Evolutionary conservation across 1,140 invertebrate species (phyloP).

Genomic region (Cyphomyrmex costatus): DNA sequence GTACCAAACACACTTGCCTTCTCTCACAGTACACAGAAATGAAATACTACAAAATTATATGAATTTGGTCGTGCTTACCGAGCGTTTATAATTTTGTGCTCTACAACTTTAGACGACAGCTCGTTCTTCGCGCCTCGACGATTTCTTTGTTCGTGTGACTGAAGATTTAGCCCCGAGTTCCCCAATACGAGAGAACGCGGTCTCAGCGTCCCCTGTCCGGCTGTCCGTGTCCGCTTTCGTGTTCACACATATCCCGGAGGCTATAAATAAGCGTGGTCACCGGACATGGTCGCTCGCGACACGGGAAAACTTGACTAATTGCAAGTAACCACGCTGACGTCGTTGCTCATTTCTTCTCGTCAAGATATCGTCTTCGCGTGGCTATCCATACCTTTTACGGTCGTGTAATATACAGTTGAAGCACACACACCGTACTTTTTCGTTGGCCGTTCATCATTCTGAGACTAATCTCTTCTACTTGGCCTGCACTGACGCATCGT

Average conservation of each 20-base stretch:
- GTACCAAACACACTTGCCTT: too few species aligned
- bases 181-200: background rate
- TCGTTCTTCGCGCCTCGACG: background rate
- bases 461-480: constrained; percentile 81
- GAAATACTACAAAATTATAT: background rate
- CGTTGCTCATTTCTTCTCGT: constrained; percentile 70
- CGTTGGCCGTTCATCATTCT: constrained; percentile 75
- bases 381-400: constrained; percentile 21
- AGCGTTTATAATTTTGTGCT: background rate
- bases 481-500: constrained; percentile 73
- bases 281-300: constrained; percentile 64
- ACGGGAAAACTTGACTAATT: constrained; percentile 79
- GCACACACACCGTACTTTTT: constrained; percentile 72
- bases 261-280: constrained; percentile 74
- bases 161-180: constrained; percentile 16
- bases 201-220: constrained; percentile 1
- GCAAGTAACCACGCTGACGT: constrained; percentile 73
- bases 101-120: background rate
- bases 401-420: constrained; percentile 70
- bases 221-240: constrained; percentile 68
- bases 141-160: constrained; percentile 17
- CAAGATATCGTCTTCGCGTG: constrained; percentile 64
- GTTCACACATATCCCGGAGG: constrained; percentile 70
- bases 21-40: background rate
- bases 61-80: too few species aligned